Percentiles rank a stretch among this genome's conserved stretches.
These are phyloP conservation scores for Ladona fulva DNA, from an alignment of 1,140 invertebrate species.

Conservation along the genomic window DNA sequence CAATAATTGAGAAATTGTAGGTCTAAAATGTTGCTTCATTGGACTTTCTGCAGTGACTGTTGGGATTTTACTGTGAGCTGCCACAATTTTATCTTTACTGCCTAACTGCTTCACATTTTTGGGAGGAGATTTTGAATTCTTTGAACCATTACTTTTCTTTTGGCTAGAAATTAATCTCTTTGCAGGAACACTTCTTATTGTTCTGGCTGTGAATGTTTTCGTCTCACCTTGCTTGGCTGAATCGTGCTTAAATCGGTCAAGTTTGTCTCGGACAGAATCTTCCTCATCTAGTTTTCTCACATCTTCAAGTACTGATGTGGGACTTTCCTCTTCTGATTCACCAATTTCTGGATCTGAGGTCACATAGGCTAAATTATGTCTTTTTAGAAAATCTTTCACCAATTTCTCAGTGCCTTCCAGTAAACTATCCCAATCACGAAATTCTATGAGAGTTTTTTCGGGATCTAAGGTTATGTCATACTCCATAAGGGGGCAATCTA, in stretches of 20 bases:
- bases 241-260: slow-evolving; percentile 18
- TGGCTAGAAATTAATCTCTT: too few species aligned
- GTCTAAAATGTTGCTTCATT: too few species aligned
- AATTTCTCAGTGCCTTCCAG: slow-evolving; percentile 42
- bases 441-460: slow-evolving; percentile 46
- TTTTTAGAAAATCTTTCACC: slow-evolving; percentile 33
- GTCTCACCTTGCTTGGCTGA: not conserved
- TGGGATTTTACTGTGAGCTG: too few species aligned
- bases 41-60: too few species aligned
- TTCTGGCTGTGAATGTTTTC: too few species aligned
- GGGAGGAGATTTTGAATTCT: too few species aligned
- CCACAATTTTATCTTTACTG: too few species aligned
- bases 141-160: too few species aligned
- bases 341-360: slow-evolving; percentile 19
- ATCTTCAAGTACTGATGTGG: slow-evolving; percentile 14
- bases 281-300: slow-evolving; percentile 18
- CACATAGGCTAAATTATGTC: not conserved
- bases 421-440: slow-evolving; percentile 48
- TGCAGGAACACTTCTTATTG: too few species aligned
- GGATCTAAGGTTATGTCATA: slow-evolving; percentile 47
- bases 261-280: slow-evolving; percentile 13
- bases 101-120: too few species aligned
- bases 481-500: slow-evolving; percentile 45
- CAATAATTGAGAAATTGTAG: too few species aligned
- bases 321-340: slow-evolving; percentile 9